Conservation (phyloP, 2,113 vertebrate species). For the Prietella phreatophila region DNA sequence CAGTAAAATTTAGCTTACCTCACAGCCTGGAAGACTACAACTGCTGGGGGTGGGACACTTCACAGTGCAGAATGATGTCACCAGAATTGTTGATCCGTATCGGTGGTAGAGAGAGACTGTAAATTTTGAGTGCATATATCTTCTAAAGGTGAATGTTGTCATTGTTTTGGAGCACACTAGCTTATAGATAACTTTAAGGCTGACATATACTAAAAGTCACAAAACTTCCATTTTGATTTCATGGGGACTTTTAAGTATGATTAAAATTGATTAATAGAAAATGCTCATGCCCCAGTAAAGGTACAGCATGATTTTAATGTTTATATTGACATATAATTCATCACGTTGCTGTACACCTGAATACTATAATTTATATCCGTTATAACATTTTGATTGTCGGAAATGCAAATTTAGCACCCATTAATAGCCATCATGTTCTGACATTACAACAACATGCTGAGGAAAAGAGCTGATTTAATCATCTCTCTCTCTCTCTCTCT, state of each 20-base stretch:
- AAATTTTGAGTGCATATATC: too few relatives aligned
- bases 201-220: too few relatives aligned
- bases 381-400: neutral
- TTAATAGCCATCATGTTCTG: neutral
- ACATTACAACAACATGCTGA: neutral
- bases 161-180: too few relatives aligned
- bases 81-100: too few relatives aligned
- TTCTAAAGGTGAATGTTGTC: too few relatives aligned
- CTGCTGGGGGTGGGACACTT: too few relatives aligned
- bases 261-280: neutral
- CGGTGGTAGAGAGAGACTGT: too few relatives aligned
- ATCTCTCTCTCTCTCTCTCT: neutral
- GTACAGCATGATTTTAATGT: neutral
- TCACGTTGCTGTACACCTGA: neutral
- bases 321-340: neutral
- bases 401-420: neutral
- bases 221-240: too few relatives aligned
- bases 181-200: too few relatives aligned
- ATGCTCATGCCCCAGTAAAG: neutral
- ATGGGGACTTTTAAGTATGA: neutral
- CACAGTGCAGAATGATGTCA: too few relatives aligned
- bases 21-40: too few relatives aligned
- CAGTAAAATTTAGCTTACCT: too few relatives aligned
- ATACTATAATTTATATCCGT: neutral
- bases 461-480: conserved; percentile 2